Percentiles rank a stretch among this genome's conserved stretches.
Conservation (phyloP, 2,888 invertebrate genomes). For the Diarsia mendica region DNA sequence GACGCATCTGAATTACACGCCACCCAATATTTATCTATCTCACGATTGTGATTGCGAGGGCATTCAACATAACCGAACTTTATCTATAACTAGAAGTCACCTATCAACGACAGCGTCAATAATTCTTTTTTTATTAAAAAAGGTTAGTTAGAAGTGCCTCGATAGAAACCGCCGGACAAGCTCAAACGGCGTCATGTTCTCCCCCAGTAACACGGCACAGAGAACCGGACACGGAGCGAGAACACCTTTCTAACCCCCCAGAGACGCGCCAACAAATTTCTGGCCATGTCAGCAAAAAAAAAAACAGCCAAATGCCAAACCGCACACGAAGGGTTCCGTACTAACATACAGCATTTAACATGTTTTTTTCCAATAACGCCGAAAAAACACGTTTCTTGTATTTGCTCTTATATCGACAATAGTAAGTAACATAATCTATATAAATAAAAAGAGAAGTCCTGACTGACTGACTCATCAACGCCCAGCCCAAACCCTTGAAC, state of each 20-base stretch:
- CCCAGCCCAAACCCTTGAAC: too few species aligned
- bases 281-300: slow-evolving; percentile 34
- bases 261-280: slow-evolving; percentile 28
- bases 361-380: neutral
- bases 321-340: neutral
- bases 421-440: too few species aligned
- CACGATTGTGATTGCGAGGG: neutral
- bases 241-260: slow-evolving; percentile 15
- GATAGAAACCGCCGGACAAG: neutral
- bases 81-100: neutral
- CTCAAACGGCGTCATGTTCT: slow-evolving; percentile 3
- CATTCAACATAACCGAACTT: neutral
- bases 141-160: neutral
- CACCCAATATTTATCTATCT: neutral
- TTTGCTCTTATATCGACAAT: neutral
- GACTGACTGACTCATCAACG: too few species aligned
- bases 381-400: neutral
- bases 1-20: neutral
- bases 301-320: neutral
- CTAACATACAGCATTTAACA: neutral
- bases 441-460: too few species aligned
- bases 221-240: slow-evolving; percentile 25
- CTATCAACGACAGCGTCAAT: neutral
- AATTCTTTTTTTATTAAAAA: neutral
- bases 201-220: neutral